Evolutionary conservation across 2,888 invertebrate species (phyloP).

Genomic region (Thecophora atra): DNA sequence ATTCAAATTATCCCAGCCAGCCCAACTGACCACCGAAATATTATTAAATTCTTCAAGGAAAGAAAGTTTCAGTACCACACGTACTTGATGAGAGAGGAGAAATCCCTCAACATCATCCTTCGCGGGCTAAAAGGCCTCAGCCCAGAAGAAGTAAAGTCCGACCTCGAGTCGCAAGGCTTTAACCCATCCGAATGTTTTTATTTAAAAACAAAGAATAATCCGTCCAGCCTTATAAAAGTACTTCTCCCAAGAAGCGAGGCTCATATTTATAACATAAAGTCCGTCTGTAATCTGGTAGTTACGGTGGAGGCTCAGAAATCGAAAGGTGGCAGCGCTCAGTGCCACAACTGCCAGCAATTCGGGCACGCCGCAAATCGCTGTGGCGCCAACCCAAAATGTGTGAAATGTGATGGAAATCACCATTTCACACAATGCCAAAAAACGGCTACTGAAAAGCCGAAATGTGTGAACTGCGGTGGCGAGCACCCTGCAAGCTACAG

Average conservation of each 20-base stretch:
- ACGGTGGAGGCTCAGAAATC: too few relatives aligned
- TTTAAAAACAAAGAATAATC: background rate
- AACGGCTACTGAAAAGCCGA: background rate
- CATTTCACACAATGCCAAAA: background rate
- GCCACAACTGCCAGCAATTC: background rate
- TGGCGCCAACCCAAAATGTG: background rate
- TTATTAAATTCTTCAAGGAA: background rate
- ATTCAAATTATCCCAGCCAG: background rate
- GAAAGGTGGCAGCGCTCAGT: too few relatives aligned
- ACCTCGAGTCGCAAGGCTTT: background rate
- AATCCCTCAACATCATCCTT: background rate
- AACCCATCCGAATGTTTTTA: background rate
- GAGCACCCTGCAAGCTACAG: constrained; percentile 3
- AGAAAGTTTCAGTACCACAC: background rate
- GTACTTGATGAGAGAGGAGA: background rate
- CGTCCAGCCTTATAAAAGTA: background rate
- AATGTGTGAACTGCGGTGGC: background rate
- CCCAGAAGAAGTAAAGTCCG: background rate
- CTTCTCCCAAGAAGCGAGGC: background rate
- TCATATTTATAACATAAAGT: background rate
- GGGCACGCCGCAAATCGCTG: background rate
- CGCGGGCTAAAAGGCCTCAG: background rate
- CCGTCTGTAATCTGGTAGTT: background rate
- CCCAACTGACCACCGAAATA: background rate
- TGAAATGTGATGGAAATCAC: background rate